A percentile compares a stretch with the other conserved stretches of the same genome.
phyloP scores from a whole-genome alignment of 2,113 vertebrate genomes.

The Hoplias malabaricus region DNA sequence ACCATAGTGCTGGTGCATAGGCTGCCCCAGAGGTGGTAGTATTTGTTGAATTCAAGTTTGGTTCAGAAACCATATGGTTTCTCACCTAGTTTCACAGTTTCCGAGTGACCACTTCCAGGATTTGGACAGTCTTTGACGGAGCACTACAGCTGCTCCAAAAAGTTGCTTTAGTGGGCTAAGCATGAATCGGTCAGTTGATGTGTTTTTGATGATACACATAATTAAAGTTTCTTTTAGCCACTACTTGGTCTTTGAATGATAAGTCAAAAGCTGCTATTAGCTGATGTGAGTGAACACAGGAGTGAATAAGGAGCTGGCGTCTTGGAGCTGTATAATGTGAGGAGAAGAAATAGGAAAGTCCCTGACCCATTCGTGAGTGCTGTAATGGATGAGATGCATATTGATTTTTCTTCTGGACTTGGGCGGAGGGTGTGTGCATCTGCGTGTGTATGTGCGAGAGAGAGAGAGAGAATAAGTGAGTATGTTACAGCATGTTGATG shows the following conservation, averaged over 20 bases:
- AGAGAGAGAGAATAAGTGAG: constrained; percentile 22
- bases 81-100: background rate
- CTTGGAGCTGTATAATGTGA: constrained; percentile 41
- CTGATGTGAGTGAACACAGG: constrained; percentile 43
- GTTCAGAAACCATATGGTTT: no score
- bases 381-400: constrained; percentile 65
- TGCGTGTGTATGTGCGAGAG: constrained; percentile 19
- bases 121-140: no score
- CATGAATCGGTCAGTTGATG: constrained; percentile 4
- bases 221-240: constrained; percentile 20
- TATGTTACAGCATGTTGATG: background rate
- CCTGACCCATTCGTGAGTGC: constrained; percentile 41
- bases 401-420: constrained; percentile 54
- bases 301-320: constrained; percentile 43
- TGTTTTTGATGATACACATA: constrained; percentile 19
- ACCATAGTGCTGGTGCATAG: no score
- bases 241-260: background rate
- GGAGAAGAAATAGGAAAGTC: constrained; percentile 41
- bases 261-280: constrained; percentile 45
- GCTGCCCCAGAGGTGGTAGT: no score
- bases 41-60: no score
- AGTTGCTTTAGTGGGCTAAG: background rate
- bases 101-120: no score
- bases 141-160: background rate
- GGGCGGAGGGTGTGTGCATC: constrained; percentile 45